Percentiles rank a stretch among this genome's conserved stretches.
Evolutionary conservation across 2,888 invertebrate genomes (phyloP).

Genomic region (Trachelus iudaicus): DNA sequence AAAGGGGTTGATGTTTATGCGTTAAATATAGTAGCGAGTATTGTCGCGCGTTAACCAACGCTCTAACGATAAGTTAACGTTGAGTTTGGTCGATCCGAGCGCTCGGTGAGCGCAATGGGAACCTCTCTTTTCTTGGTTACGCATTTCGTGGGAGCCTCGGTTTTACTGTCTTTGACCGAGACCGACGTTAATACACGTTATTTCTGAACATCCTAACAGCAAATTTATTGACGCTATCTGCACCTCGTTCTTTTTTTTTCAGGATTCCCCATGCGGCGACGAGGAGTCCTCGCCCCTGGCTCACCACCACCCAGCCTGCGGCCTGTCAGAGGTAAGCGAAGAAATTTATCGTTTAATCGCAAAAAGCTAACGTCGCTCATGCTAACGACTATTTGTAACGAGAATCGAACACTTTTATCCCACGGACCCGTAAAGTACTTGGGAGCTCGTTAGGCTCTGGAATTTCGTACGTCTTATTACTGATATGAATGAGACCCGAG

Average conservation of each 20-base stretch:
- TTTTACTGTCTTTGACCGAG: not conserved
- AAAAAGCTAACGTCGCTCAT: not conserved
- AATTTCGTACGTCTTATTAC: not conserved
- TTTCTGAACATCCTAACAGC: not conserved
- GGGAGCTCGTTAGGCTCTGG: not conserved
- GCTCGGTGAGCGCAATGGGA: not conserved
- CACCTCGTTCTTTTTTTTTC: conserved; percentile 24
- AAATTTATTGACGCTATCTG: not conserved
- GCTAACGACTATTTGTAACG: not conserved
- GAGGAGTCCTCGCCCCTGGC: conserved; percentile 44
- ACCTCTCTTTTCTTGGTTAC: not conserved
- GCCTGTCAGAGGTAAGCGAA: conserved; percentile 40
- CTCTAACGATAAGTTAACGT: not conserved
- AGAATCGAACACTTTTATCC: not conserved
- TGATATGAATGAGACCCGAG: not conserved
- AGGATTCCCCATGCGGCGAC: conserved; percentile 59
- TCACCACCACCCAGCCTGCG: conserved; percentile 37
- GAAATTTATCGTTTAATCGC: not conserved
- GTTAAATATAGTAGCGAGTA: not conserved
- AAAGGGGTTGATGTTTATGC: not conserved
- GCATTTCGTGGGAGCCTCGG: not conserved
- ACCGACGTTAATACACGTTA: not conserved
- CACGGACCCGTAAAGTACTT: not conserved
- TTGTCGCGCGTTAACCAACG: not conserved
- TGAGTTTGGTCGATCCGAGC: not conserved